Conservation (phyloP, 2,797 vertebrate species). For the Crypturellus tataupa region DNA sequence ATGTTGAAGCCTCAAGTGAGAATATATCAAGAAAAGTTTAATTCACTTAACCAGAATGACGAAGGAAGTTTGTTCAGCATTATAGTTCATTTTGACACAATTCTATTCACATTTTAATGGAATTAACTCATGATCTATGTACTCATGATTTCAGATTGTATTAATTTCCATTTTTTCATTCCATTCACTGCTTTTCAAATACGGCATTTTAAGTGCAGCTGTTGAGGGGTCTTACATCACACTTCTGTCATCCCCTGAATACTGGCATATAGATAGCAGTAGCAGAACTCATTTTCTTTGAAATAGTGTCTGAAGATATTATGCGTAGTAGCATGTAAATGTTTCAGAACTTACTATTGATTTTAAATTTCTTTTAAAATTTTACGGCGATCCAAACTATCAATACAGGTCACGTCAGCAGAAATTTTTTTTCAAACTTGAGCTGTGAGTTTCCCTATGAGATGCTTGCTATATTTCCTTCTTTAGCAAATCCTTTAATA, state of each 20-base stretch:
- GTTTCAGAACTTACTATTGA: background rate
- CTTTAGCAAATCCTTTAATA: background rate
- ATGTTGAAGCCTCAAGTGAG: constrained; percentile 34
- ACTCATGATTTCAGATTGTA: background rate
- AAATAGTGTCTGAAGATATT: background rate
- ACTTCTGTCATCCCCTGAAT: background rate
- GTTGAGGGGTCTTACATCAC: background rate
- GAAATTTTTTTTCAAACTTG: background rate
- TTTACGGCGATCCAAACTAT: background rate
- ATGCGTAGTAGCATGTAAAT: background rate
- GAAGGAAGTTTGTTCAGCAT: constrained; percentile 26
- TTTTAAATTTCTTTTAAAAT: background rate
- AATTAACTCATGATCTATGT: constrained; percentile 31
- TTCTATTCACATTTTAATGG: constrained; percentile 26
- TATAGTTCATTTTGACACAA: constrained; percentile 42
- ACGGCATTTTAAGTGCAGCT: background rate
- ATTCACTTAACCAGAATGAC: background rate
- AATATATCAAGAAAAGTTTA: constrained; percentile 24
- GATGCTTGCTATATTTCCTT: background rate
- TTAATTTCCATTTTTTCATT: constrained; percentile 40
- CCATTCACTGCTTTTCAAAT: constrained; percentile 2
- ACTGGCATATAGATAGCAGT: background rate
- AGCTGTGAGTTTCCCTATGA: background rate
- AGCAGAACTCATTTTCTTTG: background rate
- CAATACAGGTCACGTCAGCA: background rate